Percentiles rank a stretch among this genome's conserved stretches.
Conservation (phyloP, 2,888 invertebrate species). For the Smittia sp. region DNA sequence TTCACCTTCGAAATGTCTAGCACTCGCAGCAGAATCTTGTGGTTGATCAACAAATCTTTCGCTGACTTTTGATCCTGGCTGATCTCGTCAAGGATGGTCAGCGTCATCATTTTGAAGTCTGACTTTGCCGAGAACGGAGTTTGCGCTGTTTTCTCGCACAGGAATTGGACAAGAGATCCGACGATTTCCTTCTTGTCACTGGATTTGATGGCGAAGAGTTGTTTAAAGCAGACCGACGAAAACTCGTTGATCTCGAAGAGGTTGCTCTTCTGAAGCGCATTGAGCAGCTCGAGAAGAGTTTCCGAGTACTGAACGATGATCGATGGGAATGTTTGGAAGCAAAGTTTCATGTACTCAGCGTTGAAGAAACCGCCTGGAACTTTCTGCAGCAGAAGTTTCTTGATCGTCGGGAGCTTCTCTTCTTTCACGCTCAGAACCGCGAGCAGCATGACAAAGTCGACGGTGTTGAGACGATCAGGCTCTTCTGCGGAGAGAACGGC, state of each 20-base stretch:
- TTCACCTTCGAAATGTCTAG: slow-evolving; percentile 2
- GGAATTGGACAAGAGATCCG: slow-evolving; percentile 4
- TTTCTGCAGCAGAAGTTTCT: slow-evolving; percentile 20
- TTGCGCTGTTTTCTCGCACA: slow-evolving; percentile 18
- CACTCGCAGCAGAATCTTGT: slow-evolving; percentile 26
- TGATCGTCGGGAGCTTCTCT: background rate
- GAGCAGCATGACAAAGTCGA: slow-evolving; percentile 24
- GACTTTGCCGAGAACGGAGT: slow-evolving; percentile 16
- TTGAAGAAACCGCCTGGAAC: slow-evolving; percentile 11
- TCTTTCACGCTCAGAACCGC: background rate
- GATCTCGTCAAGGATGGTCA: slow-evolving; percentile 14
- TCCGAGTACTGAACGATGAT: background rate
- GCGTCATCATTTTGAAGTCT: slow-evolving; percentile 30
- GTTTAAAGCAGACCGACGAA: slow-evolving; percentile 9
- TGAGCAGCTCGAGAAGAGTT: slow-evolving; percentile 19
- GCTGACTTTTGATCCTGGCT: background rate
- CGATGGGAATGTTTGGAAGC: slow-evolving; percentile 1
- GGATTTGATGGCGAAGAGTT: background rate
- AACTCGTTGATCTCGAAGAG: background rate
- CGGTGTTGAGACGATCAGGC: background rate
- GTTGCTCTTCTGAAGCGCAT: slow-evolving; percentile 23
- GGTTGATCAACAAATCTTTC: background rate
- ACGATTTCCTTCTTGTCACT: slow-evolving; percentile 20
- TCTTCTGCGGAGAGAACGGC: background rate
- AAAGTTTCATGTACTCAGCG: background rate